Evolutionary conservation across 2,113 vertebrate genomes (phyloP).

Genomic region (Sylvilagus bachmani): DNA sequence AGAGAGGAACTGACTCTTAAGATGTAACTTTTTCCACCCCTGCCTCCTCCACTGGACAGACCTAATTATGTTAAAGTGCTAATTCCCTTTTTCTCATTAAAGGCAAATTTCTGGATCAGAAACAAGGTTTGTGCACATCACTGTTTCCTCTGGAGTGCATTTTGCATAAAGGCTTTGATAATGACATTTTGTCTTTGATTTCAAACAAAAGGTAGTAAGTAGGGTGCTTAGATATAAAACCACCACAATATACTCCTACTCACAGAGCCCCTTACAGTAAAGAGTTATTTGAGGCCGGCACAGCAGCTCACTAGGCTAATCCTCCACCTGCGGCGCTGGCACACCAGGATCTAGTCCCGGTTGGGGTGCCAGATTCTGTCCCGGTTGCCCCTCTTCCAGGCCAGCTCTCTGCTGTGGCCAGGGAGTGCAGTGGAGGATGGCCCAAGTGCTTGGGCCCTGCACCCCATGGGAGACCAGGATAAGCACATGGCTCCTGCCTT

Average conservation of each 20-base stretch:
- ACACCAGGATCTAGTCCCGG: too few species aligned
- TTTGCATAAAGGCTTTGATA: neutral
- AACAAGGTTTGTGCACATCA: neutral
- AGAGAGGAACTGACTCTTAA: neutral
- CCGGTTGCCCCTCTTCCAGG: too few species aligned
- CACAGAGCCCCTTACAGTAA: slow-evolving; percentile 87
- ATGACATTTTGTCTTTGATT: slow-evolving; percentile 68
- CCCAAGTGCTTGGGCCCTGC: too few species aligned
- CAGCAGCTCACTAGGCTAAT: too few species aligned
- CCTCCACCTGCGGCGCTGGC: too few species aligned
- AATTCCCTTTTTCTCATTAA: neutral
- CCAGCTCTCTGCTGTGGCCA: too few species aligned
- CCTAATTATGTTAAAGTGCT: neutral
- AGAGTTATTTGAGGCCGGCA: too few species aligned
- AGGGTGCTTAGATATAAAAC: slow-evolving; percentile 83
- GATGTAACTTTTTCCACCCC: neutral
- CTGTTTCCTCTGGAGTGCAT: neutral
- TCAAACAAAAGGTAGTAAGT: slow-evolving; percentile 84
- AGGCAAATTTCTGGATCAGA: slow-evolving; percentile 41
- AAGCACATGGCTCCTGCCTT: too few species aligned
- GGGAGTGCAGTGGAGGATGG: too few species aligned
- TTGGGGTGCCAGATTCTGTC: too few species aligned
- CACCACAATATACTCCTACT: slow-evolving; percentile 79
- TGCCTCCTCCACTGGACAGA: neutral
- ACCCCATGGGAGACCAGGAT: too few species aligned